Evolutionary conservation across 2,113 vertebrate genomes (phyloP).

Genomic region (Furnarius figulus): DNA sequence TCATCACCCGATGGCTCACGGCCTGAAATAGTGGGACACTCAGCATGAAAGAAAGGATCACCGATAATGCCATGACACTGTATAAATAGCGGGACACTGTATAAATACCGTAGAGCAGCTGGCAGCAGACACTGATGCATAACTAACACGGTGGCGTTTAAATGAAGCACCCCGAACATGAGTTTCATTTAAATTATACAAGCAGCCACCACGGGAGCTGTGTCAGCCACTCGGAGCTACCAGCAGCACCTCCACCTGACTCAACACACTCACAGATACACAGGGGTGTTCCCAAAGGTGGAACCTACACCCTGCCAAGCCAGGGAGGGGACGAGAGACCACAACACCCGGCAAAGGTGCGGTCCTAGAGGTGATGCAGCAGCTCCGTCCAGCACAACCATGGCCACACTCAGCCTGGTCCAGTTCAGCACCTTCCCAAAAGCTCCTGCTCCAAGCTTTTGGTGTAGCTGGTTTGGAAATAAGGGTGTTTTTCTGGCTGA

Average conservation of each 20-base stretch:
- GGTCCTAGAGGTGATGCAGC: background rate
- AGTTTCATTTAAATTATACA: background rate
- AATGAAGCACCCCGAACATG: background rate
- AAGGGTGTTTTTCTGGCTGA: background rate
- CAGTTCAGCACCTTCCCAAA: background rate
- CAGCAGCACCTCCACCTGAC: background rate
- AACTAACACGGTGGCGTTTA: background rate
- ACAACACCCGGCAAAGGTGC: background rate
- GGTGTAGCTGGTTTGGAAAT: background rate
- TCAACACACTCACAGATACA: rapidly evolving
- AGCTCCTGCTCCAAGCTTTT: background rate
- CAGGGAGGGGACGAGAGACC: background rate
- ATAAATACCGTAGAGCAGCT: background rate
- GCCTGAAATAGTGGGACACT: background rate
- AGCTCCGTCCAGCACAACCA: rapidly evolving
- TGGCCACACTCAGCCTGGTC: rapidly evolving
- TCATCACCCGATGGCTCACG: background rate
- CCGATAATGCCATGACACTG: background rate
- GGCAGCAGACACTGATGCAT: background rate
- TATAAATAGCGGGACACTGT: background rate
- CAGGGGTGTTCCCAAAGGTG: background rate
- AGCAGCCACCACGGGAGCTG: background rate
- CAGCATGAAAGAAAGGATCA: background rate
- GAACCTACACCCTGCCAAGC: background rate
- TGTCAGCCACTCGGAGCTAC: background rate